Evolutionary conservation across 2,113 vertebrate species (phyloP), one percentile per base, ranked within the genome.

Genomic region (Pongo pygmaeus): DNA sequence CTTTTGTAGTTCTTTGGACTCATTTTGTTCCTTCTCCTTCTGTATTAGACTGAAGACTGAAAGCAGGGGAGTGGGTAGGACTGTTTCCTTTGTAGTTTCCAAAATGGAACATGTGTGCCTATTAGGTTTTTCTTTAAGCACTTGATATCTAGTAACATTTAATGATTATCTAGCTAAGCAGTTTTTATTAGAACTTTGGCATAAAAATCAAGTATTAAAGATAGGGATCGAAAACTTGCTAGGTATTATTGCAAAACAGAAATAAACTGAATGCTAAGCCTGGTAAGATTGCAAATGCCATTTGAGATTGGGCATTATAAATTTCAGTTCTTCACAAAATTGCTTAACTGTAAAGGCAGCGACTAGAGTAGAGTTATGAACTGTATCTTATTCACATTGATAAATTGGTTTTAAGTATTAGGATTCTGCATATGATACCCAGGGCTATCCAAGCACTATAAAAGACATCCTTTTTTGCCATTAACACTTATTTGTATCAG

Each of bases 41-140:
- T 64, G 6, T 69, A 16, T 67, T 48, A 72, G 40, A 74, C 72
- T 69, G 67, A 50, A 55, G 35, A 79, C 69, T 27, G 64, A 52
- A 84, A 90, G 38, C 81, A 93, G 3, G 52, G 6, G 35, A 38
- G 69, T 80, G 59, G 67, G 91, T 27, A 83, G 50, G 46, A 30
- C 6, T 35, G 13, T 52, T 97, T 67, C 43, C 90, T 93, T 96
- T 96, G 89, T 74, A 79, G 40, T 93, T 94, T 61, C 64, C 70
- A 84, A 95, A 87, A 59, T 83, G 27, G 25, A 87, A 87, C 83
- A 22, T 69, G 46, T 40, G n/a, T 38, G 75, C 55, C 74, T 67
- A 89, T 30, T 48, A 50, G 48, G 43, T 23, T 78, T 96, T 95
- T 78, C 77, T 84, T 97, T 75, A 88, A 86, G 52, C 18, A 84